Conservation (phyloP, 2,888 invertebrate species). For the Colostygia pectinataria region DNA sequence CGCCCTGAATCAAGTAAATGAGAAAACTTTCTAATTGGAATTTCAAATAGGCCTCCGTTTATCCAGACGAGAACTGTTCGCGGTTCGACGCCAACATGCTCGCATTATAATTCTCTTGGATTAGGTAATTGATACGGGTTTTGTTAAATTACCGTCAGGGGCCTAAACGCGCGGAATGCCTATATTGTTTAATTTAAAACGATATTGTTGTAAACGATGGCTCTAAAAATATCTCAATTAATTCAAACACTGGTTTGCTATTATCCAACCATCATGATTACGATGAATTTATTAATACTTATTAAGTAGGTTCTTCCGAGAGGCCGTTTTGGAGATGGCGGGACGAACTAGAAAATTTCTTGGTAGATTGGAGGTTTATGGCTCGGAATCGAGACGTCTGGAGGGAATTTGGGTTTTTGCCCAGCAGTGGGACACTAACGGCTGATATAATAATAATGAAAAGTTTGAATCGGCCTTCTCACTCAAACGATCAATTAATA, state of each 20-base stretch:
- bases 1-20: slow-evolving; percentile 81
- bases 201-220: background rate
- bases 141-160: slow-evolving; percentile 34
- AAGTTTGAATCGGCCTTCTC: too few relatives aligned
- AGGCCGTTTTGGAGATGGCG: too few relatives aligned
- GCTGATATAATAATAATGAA: too few relatives aligned
- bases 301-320: too few relatives aligned
- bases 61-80: slow-evolving; percentile 73
- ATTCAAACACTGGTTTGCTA: background rate
- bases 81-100: slow-evolving; percentile 64
- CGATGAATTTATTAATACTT: too few relatives aligned
- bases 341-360: too few relatives aligned
- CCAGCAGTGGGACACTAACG: too few relatives aligned
- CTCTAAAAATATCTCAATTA: slow-evolving; percentile 1
- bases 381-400: too few relatives aligned
- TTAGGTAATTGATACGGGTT: slow-evolving; percentile 58
- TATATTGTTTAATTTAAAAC: slow-evolving; percentile 6
- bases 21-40: slow-evolving; percentile 83
- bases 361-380: too few relatives aligned
- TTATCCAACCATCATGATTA: too few relatives aligned
- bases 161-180: slow-evolving; percentile 9
- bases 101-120: slow-evolving; percentile 59
- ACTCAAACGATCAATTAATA: too few relatives aligned
- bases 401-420: too few relatives aligned
- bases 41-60: slow-evolving; percentile 80